Evolutionary conservation across 2,113 vertebrate species (phyloP), one percentile per base, ranked within the genome.

Genomic region (Corythoichthys intestinalis): DNA sequence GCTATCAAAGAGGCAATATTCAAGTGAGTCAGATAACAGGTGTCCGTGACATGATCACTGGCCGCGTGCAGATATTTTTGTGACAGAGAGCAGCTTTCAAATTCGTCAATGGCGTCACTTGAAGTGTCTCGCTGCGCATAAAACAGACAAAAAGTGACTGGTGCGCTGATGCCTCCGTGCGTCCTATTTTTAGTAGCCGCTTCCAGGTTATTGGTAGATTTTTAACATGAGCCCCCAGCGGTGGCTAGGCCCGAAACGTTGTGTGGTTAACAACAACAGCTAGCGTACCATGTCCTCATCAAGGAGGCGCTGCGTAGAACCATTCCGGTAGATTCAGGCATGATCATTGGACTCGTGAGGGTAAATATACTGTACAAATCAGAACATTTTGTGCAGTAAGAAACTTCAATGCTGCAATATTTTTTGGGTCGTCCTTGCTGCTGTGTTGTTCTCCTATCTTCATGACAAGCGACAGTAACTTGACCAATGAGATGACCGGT

Each of bases 161-260:
- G 50, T 56, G 67, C 52, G 61, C 20, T 59, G 61, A 28, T 38
- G 41, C 58, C 35, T 71, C 70, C 37, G 67, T 80, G 34, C 54
- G 35, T 76, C 47, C 52, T 54, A 65, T 14, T 73, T 66, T 65
- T 81, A 4, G 1, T 75, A 80, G 83, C 73, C 66, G 72, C 58
- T 81, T 80, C 69, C 76, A 77, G 75, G 88, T 88, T 85, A 85
- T 37, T 12, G 34, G 74, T 75, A 71, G 80, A 72, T 79, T 86
- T 86, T 87, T 86, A 87, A 85, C 84, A 85, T 86, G 68, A 14
- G 56, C 72, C 83, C 62, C 85, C 65, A 75, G 86, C 86, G 59
- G 48, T 10, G 48, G 1, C 52, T 46, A 2, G 17, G 64, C 0
- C 1, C 49, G 56, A 79, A 73, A 6, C 81, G 8, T 84, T 79